These are phyloP conservation scores for Anabas testudineus DNA, from an alignment of 2,797 vertebrate species.

Conservation along the genomic window DNA sequence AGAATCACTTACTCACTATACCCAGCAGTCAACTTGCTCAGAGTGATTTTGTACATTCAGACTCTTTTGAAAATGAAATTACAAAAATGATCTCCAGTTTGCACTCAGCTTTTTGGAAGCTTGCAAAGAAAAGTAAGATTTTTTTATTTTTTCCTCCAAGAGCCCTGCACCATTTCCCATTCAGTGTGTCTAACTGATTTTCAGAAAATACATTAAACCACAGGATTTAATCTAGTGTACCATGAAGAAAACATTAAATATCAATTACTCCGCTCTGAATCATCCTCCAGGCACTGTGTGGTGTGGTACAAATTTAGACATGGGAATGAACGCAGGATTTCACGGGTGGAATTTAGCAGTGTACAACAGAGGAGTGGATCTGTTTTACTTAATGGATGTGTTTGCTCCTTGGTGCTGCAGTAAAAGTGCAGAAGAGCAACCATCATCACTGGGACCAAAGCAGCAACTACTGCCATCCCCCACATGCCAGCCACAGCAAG, in stretches of 20 bases:
- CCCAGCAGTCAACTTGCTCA: slow-evolving; percentile 5
- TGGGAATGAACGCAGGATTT: slow-evolving; percentile 56
- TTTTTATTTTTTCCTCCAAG: neutral
- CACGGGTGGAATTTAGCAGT: slow-evolving; percentile 41
- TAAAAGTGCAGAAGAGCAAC: slow-evolving; percentile 94
- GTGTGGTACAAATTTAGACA: slow-evolving; percentile 64
- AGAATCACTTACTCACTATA: slow-evolving; percentile 43
- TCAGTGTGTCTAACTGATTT: slow-evolving; percentile 47
- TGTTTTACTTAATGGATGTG: slow-evolving; percentile 31
- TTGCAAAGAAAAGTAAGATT: slow-evolving; percentile 74
- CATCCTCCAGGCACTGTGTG: slow-evolving; percentile 51
- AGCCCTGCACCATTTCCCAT: slow-evolving; percentile 10
- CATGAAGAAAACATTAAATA: slow-evolving; percentile 73
- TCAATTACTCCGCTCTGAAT: slow-evolving; percentile 69
- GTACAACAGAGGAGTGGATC: neutral
- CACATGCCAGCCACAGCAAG: slow-evolving; percentile 90
- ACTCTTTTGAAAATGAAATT: slow-evolving; percentile 61
- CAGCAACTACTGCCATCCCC: slow-evolving; percentile 89
- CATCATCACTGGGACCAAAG: slow-evolving; percentile 93
- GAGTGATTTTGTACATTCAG: slow-evolving; percentile 14
- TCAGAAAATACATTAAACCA: slow-evolving; percentile 59
- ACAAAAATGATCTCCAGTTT: slow-evolving; percentile 72
- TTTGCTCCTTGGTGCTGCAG: slow-evolving; percentile 77
- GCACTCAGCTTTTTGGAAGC: slow-evolving; percentile 63
- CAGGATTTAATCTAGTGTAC: slow-evolving; percentile 65